Conservation (phyloP, 2,797 vertebrate species). For the Argyrosomus regius region DNA sequence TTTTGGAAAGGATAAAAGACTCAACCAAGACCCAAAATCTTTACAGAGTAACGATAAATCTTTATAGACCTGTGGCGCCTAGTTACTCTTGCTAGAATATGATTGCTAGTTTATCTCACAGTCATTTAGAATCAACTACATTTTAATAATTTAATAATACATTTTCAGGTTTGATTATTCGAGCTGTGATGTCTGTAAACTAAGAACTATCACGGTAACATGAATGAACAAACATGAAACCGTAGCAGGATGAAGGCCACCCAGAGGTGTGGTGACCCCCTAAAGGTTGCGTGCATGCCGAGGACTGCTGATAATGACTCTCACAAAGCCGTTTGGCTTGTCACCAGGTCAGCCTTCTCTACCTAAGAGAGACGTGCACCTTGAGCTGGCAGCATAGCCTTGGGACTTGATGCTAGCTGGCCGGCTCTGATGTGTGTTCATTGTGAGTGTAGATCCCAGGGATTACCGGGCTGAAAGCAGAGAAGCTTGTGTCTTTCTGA, state of each 20-base stretch:
- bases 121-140: neutral
- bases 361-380: slow-evolving; percentile 72
- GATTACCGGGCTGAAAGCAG: slow-evolving; percentile 82
- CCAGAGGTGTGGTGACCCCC: slow-evolving; percentile 44
- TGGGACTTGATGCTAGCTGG: slow-evolving; percentile 54
- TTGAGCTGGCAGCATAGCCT: slow-evolving; percentile 73
- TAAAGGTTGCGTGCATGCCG: slow-evolving; percentile 68
- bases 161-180: neutral
- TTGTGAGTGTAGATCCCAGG: slow-evolving; percentile 78
- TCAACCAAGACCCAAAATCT: neutral
- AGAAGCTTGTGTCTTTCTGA: slow-evolving; percentile 72
- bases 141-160: neutral
- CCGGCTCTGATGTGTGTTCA: slow-evolving; percentile 76
- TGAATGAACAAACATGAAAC: slow-evolving; percentile 24
- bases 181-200: neutral
- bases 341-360: slow-evolving; percentile 61
- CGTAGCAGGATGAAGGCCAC: slow-evolving; percentile 35
- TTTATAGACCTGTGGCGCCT: too few species aligned
- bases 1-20: neutral
- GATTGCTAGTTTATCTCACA: neutral
- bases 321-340: slow-evolving; percentile 71
- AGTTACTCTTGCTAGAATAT: neutral
- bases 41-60: neutral
- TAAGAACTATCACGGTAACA: slow-evolving; percentile 4
- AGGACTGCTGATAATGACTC: slow-evolving; percentile 73